Percentiles rank a stretch among this genome's conserved stretches.
These are phyloP conservation scores for Dromius quadrimaculatus DNA, from an alignment of 2,888 invertebrate genomes.

Conservation along the genomic window DNA sequence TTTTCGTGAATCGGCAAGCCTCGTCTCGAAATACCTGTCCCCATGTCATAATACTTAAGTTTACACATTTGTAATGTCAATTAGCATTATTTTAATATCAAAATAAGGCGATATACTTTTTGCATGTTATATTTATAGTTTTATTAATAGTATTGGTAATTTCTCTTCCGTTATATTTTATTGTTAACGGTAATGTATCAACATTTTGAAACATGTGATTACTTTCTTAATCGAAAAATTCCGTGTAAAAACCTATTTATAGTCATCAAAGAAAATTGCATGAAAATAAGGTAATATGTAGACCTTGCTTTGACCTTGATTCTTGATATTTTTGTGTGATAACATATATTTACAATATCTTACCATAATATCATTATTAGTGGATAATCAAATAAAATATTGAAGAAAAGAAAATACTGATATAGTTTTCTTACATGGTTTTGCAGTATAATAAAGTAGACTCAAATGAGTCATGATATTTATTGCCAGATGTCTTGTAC, in stretches of 20 bases:
- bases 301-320: slow-evolving; percentile 29
- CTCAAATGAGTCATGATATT: background rate
- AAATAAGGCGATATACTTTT: too few relatives aligned
- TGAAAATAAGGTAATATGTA: background rate
- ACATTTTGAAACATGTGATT: too few relatives aligned
- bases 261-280: slow-evolving; percentile 10
- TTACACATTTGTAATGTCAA: too few relatives aligned
- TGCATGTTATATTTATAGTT: too few relatives aligned
- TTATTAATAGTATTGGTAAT: too few relatives aligned
- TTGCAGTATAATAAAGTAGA: background rate
- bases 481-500: background rate
- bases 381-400: background rate
- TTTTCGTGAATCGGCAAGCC: too few relatives aligned
- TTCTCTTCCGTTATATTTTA: too few relatives aligned
- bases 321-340: slow-evolving; percentile 14
- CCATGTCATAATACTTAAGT: too few relatives aligned
- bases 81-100: too few relatives aligned
- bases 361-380: background rate
- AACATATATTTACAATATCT: slow-evolving; percentile 20
- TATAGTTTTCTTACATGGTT: background rate
- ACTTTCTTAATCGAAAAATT: slow-evolving; percentile 15
- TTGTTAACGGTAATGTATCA: too few relatives aligned
- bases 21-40: too few relatives aligned
- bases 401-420: background rate
- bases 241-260: slow-evolving; percentile 17